These are phyloP conservation scores for cattle (Bos taurus) DNA, from an alignment of 2,113 vertebrate genomes.

Conservation along the genomic window DNA sequence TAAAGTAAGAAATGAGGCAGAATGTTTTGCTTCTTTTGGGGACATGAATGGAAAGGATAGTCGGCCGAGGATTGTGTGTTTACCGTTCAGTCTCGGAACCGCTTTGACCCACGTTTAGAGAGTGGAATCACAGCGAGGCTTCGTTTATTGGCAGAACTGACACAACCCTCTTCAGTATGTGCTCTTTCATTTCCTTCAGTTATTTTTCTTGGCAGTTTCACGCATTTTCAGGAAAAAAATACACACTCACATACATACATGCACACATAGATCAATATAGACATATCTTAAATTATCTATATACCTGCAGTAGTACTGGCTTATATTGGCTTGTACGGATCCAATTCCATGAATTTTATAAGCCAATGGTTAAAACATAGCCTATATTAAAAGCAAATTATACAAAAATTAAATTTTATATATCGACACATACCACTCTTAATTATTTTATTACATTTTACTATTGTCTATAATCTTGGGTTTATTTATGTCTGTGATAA, in stretches of 20 bases:
- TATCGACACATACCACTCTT: neutral
- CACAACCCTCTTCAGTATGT: neutral
- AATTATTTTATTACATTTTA: neutral
- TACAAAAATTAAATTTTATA: neutral
- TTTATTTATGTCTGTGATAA: neutral
- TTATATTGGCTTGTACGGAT: neutral
- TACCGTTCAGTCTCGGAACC: neutral
- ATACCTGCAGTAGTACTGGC: neutral
- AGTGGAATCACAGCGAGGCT: too few species aligned
- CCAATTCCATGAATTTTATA: neutral
- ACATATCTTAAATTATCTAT: neutral
- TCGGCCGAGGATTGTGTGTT: neutral
- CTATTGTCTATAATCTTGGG: neutral
- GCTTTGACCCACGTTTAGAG: neutral
- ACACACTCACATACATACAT: neutral
- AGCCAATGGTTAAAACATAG: neutral
- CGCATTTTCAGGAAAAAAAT: neutral
- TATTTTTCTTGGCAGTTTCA: neutral
- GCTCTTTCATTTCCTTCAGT: neutral
- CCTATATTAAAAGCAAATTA: neutral
- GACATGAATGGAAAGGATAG: neutral
- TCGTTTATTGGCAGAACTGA: neutral
- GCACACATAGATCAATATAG: neutral
- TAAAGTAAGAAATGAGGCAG: neutral
- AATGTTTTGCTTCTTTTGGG: neutral